Evolutionary conservation across 1,140 invertebrate species (phyloP).

Genomic region (Musca domestica): DNA sequence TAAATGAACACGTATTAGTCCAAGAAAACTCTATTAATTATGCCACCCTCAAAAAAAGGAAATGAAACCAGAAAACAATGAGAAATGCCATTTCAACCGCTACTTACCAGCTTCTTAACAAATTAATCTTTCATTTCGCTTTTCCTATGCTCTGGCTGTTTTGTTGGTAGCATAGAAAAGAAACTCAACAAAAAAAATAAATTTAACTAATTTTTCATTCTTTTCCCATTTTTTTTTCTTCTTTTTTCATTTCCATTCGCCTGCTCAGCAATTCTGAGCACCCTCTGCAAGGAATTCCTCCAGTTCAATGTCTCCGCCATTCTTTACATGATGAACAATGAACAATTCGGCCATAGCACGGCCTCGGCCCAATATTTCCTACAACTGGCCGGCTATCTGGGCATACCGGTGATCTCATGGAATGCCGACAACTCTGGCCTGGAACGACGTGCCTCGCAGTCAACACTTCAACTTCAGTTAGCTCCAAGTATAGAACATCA

Average conservation of each 20-base stretch:
- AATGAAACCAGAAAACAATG: too few species aligned
- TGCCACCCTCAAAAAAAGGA: too few species aligned
- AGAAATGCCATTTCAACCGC: too few species aligned
- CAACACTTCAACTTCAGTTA: constrained; percentile 82
- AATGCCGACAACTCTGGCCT: constrained; percentile 91
- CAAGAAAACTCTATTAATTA: too few species aligned
- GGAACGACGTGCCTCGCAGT: constrained; percentile 75
- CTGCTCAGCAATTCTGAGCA: constrained; percentile 73
- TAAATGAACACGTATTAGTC: too few species aligned
- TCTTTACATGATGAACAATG: constrained; percentile 91
- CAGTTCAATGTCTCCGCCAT: constrained; percentile 86
- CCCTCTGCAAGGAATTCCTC: constrained; percentile 84
- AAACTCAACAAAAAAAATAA: too few species aligned
- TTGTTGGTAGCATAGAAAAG: too few species aligned
- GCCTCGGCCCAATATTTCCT: constrained; percentile 92
- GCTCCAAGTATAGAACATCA: constrained; percentile 93
- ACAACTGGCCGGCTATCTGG: constrained; percentile 80
- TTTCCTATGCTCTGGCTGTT: too few species aligned
- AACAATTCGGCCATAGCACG: constrained; percentile 80
- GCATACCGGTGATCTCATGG: constrained; percentile 90
- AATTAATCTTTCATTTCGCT: too few species aligned
- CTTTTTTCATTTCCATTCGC: background rate
- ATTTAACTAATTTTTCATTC: background rate
- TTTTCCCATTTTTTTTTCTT: constrained; percentile 4
- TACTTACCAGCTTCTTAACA: too few species aligned